phyloP scores from a whole-genome alignment of 2,888 invertebrate species.

The Tenthredo scrophulariae region DNA sequence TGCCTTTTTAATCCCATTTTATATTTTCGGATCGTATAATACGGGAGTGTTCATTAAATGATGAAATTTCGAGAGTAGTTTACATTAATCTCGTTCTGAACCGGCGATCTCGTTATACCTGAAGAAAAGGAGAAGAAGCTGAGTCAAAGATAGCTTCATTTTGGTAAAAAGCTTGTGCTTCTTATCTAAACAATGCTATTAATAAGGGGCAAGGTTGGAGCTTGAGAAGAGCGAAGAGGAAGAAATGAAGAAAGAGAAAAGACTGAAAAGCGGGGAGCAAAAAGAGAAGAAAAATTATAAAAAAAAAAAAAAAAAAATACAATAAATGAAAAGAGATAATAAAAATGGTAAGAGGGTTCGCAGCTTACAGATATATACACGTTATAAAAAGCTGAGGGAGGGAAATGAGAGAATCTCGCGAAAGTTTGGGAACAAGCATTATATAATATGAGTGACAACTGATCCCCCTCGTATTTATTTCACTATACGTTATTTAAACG shows the following conservation, averaged over 20 bases:
- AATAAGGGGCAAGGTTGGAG: slow-evolving; percentile 33
- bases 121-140: not conserved
- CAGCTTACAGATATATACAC: not conserved
- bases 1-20: not conserved
- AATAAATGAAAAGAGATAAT: slow-evolving; percentile 14
- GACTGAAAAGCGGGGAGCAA: not conserved
- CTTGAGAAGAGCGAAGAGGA: not conserved
- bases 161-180: slow-evolving; percentile 37
- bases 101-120: not conserved
- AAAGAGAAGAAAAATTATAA: not conserved
- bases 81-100: not conserved
- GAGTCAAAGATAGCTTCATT: slow-evolving; percentile 8
- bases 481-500: not conserved
- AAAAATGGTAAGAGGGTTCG: not conserved
- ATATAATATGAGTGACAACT: not conserved
- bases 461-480: not conserved
- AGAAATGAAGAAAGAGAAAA: not conserved
- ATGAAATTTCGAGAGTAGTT: not conserved
- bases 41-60: not conserved
- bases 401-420: slow-evolving; percentile 35
- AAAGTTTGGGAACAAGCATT: not conserved
- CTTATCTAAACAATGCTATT: slow-evolving; percentile 53
- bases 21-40: not conserved
- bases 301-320: not conserved
- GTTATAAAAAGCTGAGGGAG: slow-evolving; percentile 6